Base-by-base conservation (phyloP, 2,113 vertebrate genomes). In the Myocastor coypus region DNA sequence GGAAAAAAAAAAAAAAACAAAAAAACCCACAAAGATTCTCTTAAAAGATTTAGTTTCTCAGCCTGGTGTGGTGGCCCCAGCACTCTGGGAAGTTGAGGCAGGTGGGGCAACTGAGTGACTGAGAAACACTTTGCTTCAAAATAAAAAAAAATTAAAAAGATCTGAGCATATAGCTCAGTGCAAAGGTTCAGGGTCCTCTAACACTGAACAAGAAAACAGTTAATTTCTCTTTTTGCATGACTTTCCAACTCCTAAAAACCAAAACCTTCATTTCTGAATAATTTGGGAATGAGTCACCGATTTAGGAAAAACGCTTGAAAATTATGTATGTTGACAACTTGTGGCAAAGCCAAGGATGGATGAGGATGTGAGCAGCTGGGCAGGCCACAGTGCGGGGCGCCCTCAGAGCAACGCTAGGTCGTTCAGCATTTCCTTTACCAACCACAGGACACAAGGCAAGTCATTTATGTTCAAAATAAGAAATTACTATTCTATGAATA, bases 211-310 rank as follows among this genome's bases (percentile, higher is more conserved):
- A 55, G 30, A 80, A 80, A 77, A 42, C 20, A 80, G 16, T 80
- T 80, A 55, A 32, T 34, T 80, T 55, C 26, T 83, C 3, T 40
- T 34, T 28, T 34, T 17, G 3, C 20, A 63, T 7, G 40, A 52
- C 82, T 91, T 85, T 96, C 59, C 50, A 80, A 87, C 50, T 90
- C n/a, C 55, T 95, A 61, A 85, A 92, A 91, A 63, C 20, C 50
- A 71, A 80, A 52, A 52, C 40, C 28, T 87, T 87, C 1, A 37
- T 57, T 91, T 94, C 68, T 84, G 40, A 88, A 22, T 87, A 63
- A 71, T 75, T n/a, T 69, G 34, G 59, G 75, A 63, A 87, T n/a
- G 57, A 81, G 40, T 73, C 26, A 52, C 78, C 24, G 78, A 26
- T 19, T 66, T 80, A 75, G 50, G 59, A 50, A 71, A 81, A 19